Evolutionary conservation across 2,888 invertebrate genomes (phyloP).

Genomic region (Sepiola atlantica): DNA sequence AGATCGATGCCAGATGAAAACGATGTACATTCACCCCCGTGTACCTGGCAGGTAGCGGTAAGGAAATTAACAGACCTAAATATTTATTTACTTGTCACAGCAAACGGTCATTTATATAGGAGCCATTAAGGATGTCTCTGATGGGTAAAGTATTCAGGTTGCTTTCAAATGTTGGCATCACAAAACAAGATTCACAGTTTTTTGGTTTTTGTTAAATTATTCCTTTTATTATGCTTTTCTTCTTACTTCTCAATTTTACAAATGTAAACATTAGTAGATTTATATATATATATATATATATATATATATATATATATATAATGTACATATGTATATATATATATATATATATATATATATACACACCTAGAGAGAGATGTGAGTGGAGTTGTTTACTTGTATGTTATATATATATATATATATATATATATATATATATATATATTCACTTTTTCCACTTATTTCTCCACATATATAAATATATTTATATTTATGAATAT

Average conservation of each 20-base stretch:
- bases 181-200: not conserved
- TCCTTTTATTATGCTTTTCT: not conserved
- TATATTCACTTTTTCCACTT: no score
- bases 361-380: not conserved
- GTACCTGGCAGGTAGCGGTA: constrained; percentile 32
- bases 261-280: not conserved
- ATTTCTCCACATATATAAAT: no score
- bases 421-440: not conserved
- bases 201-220: not conserved
- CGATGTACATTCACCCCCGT: not conserved
- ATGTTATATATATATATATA: not conserved
- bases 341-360: not conserved
- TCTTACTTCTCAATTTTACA: not conserved
- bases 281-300: no score
- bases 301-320: no score
- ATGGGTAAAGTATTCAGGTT: not conserved
- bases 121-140: constrained; percentile 32
- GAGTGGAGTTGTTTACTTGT: not conserved
- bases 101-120: constrained; percentile 32
- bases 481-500: not conserved
- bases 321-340: not conserved
- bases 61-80: constrained; percentile 32
- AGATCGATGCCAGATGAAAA: not conserved
- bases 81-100: constrained; percentile 32
- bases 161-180: not conserved